These are phyloP conservation scores for Actias luna DNA, from an alignment of 2,888 invertebrate genomes.

Conservation along the genomic window DNA sequence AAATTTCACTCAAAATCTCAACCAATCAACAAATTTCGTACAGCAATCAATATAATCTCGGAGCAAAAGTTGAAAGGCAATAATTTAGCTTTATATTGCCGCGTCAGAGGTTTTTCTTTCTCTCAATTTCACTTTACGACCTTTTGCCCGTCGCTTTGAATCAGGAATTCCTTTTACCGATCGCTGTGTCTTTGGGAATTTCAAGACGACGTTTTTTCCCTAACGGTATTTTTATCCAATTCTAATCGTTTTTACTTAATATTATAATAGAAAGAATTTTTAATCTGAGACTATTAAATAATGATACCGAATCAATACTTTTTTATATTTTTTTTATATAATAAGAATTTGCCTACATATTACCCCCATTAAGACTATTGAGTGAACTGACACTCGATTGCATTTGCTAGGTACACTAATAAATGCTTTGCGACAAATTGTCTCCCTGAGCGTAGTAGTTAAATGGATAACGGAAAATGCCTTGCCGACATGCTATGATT, in stretches of 20 bases:
- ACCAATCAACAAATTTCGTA: neutral
- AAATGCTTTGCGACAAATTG: too few species aligned
- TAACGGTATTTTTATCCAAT: constrained; percentile 4
- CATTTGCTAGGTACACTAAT: too few species aligned
- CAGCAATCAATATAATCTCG: neutral
- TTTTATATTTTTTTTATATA: too few species aligned
- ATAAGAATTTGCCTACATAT: too few species aligned
- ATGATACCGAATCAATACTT: neutral
- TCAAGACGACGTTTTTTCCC: neutral
- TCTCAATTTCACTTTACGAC: constrained; percentile 6
- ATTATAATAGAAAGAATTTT: neutral
- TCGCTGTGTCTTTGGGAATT: neutral
- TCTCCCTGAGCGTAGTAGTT: too few species aligned
- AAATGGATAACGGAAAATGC: too few species aligned
- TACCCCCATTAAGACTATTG: too few species aligned
- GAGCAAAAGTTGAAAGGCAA: neutral
- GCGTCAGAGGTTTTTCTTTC: constrained; percentile 4
- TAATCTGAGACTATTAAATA: neutral
- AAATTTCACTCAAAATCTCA: neutral
- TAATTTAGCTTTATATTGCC: neutral
- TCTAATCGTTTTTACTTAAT: neutral
- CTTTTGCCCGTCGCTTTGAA: neutral
- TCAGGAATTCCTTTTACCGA: constrained; percentile 7
- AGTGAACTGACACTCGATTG: too few species aligned
- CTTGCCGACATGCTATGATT: too few species aligned